Conservation (phyloP, 2,888 invertebrate species). For the Zeuzera pyrina region DNA sequence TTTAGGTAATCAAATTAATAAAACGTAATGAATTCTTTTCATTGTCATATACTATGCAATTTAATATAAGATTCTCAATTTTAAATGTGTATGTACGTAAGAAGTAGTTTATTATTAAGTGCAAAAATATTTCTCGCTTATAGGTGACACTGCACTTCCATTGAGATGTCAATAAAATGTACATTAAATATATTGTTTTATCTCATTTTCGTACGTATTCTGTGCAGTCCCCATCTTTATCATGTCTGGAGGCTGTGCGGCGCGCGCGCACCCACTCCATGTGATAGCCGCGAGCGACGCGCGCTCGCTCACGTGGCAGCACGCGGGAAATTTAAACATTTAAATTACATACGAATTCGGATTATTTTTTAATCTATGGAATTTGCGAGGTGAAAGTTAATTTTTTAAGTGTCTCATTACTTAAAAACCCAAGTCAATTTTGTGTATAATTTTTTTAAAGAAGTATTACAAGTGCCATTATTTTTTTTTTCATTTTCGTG, state of each 20-base stretch:
- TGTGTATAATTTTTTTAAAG: not conserved
- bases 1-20: too few relatives aligned
- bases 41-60: too few relatives aligned
- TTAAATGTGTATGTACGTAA: too few relatives aligned
- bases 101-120: too few relatives aligned
- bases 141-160: too few relatives aligned
- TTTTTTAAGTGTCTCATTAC: not conserved
- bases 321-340: constrained; percentile 42
- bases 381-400: too few relatives aligned
- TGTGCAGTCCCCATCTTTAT: constrained; percentile 27
- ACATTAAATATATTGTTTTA: constrained; percentile 17
- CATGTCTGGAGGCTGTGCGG: constrained; percentile 40
- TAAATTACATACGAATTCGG: constrained; percentile 13
- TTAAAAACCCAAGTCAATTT: not conserved
- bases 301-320: constrained; percentile 42
- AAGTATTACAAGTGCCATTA: too few relatives aligned
- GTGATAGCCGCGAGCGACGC: constrained; percentile 68
- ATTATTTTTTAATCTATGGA: constrained; percentile 2
- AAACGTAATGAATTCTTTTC: too few relatives aligned
- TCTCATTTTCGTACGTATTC: constrained; percentile 24
- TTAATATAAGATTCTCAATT: too few relatives aligned
- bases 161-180: not conserved
- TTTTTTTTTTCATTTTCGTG: too few relatives aligned
- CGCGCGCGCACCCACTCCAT: constrained; percentile 54
- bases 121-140: too few relatives aligned